Conservation (phyloP, 2,888 invertebrate genomes). For the Melipona bicolor region DNA sequence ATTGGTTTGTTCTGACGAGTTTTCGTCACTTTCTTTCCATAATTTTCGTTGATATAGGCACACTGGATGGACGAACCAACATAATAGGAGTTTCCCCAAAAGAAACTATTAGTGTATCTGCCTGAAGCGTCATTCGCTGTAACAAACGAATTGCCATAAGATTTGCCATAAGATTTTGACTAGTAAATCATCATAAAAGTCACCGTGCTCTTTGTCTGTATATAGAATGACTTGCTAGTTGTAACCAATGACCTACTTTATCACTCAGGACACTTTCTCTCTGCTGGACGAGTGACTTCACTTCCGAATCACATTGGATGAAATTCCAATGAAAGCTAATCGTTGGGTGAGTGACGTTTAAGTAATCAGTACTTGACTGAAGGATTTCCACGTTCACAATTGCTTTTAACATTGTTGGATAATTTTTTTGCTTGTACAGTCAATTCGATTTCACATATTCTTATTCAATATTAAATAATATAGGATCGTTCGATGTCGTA, state of each 20-base stretch:
- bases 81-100: constrained; percentile 84
- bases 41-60: constrained; percentile 75
- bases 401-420: neutral
- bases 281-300: constrained; percentile 9
- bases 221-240: constrained; percentile 6
- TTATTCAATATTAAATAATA: neutral
- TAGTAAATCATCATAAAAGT: neutral
- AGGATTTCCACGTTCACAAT: neutral
- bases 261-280: constrained; percentile 42
- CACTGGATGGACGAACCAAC: constrained; percentile 82
- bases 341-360: neutral
- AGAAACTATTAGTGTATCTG: constrained; percentile 82
- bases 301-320: constrained; percentile 34
- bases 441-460: neutral
- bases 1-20: constrained; percentile 33
- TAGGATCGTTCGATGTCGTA: neutral
- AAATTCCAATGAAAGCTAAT: constrained; percentile 24
- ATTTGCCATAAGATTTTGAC: neutral
- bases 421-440: neutral
- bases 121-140: constrained; percentile 83
- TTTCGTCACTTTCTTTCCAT: constrained; percentile 38
- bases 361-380: neutral
- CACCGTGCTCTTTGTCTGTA: neutral
- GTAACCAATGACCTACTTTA: constrained; percentile 37
- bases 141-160: constrained; percentile 36